These are phyloP conservation scores for Nephrotoma guestfalica DNA, from an alignment of 2,888 invertebrate species.

Conservation along the genomic window DNA sequence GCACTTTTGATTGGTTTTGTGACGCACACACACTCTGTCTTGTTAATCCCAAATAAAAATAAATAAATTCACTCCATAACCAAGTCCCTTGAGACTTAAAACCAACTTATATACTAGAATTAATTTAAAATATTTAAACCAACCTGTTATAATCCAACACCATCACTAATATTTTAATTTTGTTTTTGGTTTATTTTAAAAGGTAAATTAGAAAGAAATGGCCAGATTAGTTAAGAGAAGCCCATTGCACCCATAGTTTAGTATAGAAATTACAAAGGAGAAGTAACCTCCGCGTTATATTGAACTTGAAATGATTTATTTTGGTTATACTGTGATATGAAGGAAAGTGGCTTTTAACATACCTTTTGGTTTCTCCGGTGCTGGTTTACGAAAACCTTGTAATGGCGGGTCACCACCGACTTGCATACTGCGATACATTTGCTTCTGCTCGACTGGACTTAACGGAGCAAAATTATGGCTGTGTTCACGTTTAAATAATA, in stretches of 20 bases:
- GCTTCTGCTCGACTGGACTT: slow-evolving; percentile 70
- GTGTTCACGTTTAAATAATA: slow-evolving; percentile 68
- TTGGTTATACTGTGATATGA: neutral
- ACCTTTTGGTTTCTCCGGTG: slow-evolving; percentile 73
- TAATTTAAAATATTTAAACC: neutral
- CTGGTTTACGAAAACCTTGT: slow-evolving; percentile 79
- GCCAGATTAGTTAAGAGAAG: neutral
- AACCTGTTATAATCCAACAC: neutral
- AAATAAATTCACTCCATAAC: neutral
- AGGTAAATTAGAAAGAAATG: neutral
- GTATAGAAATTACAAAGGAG: neutral
- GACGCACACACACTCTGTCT: neutral
- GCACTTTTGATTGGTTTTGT: neutral
- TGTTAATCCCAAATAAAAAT: neutral
- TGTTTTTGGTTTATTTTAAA: neutral
- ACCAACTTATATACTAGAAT: neutral
- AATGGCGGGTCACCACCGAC: slow-evolving; percentile 91
- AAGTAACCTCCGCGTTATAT: neutral
- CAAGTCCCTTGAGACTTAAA: neutral
- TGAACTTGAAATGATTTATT: neutral
- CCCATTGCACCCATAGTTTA: neutral
- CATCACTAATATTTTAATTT: neutral
- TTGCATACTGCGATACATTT: slow-evolving; percentile 77
- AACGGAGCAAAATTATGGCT: slow-evolving; percentile 45
- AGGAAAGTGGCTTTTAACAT: slow-evolving; percentile 10